Percentiles rank a stretch among this genome's conserved stretches.
Conservation (phyloP, 2,888 invertebrate genomes). For the Torymus tubicola region DNA sequence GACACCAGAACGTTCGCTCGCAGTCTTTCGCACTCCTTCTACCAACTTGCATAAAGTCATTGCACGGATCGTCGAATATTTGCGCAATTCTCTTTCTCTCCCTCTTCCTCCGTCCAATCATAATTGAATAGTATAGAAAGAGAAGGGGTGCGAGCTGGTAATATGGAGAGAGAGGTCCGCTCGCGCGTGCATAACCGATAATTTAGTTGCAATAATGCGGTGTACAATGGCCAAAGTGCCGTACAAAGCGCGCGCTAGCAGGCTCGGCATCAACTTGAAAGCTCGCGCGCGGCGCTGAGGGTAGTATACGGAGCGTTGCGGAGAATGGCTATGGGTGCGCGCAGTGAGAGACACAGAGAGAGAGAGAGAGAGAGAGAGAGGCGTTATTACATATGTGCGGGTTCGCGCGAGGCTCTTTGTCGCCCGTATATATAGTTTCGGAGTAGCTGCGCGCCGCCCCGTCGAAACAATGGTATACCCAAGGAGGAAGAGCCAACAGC, state of each 20-base stretch:
- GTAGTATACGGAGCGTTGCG: too few relatives aligned
- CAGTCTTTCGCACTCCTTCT: not conserved
- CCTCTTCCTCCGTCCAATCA: not conserved
- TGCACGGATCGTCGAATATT: slow-evolving; percentile 24
- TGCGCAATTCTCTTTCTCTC: slow-evolving; percentile 12
- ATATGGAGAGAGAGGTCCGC: not conserved
- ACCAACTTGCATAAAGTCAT: too few relatives aligned
- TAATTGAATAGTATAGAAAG: slow-evolving; percentile 40
- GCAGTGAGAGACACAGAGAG: not conserved
- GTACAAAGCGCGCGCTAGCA: slow-evolving; percentile 32
- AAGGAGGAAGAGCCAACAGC: slow-evolving; percentile 6
- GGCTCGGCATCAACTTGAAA: slow-evolving; percentile 18
- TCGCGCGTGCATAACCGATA: slow-evolving; percentile 52
- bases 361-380: not conserved
- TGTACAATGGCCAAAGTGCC: slow-evolving; percentile 49
- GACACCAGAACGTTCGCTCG: too few relatives aligned
- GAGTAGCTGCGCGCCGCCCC: not conserved
- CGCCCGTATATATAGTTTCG: slow-evolving; percentile 6
- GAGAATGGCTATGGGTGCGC: too few relatives aligned
- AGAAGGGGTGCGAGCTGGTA: too few relatives aligned
- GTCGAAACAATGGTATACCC: slow-evolving; percentile 36
- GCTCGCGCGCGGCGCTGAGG: slow-evolving; percentile 1
- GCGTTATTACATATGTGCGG: slow-evolving; percentile 34
- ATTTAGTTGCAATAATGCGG: slow-evolving; percentile 60
- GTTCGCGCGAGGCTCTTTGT: slow-evolving; percentile 13